These are phyloP conservation scores for Drosophila sulfurigaster DNA, from an alignment of 1,140 invertebrate species.

Conservation along the genomic window DNA sequence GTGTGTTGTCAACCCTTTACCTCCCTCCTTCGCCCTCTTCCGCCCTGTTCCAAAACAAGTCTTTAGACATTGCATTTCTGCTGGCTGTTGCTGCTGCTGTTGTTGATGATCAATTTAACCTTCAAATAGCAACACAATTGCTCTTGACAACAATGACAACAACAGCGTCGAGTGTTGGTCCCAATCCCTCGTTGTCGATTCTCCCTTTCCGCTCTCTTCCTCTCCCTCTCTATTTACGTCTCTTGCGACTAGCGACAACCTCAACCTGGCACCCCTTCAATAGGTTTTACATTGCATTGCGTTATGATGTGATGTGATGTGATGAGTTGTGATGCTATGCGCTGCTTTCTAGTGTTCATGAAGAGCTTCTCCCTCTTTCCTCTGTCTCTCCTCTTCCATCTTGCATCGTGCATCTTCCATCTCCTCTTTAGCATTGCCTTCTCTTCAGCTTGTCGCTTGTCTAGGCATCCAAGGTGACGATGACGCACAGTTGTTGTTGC, in stretches of 20 bases:
- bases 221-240: neutral
- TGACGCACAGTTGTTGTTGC: constrained; percentile 39
- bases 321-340: constrained; percentile 24
- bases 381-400: neutral
- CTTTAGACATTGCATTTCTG: constrained; percentile 46
- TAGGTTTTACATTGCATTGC: constrained; percentile 8
- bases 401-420: neutral
- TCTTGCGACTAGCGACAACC: neutral
- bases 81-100: constrained; percentile 30
- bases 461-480: constrained; percentile 43
- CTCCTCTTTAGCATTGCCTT: too few species aligned
- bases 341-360: constrained; percentile 48
- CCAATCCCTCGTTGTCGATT: neutral
- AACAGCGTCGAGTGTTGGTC: constrained; percentile 14
- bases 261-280: constrained; percentile 41
- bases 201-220: neutral
- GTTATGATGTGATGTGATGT: constrained; percentile 4
- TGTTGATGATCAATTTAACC: constrained; percentile 76
- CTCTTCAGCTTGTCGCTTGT: neutral
- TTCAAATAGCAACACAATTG: constrained; percentile 65
- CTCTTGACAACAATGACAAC: constrained; percentile 43
- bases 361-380: constrained; percentile 28
- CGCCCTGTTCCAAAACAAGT: neutral
- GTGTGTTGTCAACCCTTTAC: constrained; percentile 11
- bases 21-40: neutral